Base-by-base conservation (phyloP, 1,140 invertebrate species). In the Plutomurus gul region DNA sequence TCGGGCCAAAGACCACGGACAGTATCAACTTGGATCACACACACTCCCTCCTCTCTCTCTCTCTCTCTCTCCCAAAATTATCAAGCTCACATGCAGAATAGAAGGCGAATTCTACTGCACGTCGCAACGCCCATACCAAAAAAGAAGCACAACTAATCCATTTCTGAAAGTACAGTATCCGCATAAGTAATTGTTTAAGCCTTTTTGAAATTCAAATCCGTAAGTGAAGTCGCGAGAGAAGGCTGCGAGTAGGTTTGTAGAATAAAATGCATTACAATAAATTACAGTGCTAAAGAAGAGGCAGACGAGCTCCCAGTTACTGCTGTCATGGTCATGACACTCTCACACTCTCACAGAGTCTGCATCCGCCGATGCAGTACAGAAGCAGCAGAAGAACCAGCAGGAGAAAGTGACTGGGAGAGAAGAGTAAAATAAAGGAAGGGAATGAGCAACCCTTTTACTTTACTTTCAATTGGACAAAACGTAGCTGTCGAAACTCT, bases 401-500 rank as follows among this genome's bases (percentile, higher is more conserved):
- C n/a, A n/a, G n/a, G n/a, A n/a, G n/a, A n/a, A n/a, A n/a, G n/a
- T n/a, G n/a, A n/a, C n/a, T n/a, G n/a, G n/a, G n/a, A n/a, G n/a
- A n/a, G n/a, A n/a, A n/a, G n/a, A n/a, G n/a, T n/a, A n/a, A n/a
- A n/a, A n/a, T n/a, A n/a, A n/a, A n/a, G n/a, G n/a, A n/a, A n/a
- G n/a, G n/a, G 56, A 25, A 65, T 65, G 56, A 65, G 25, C 25
- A 65, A 30, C 30, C 56, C 27, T 65, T 65, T 65, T 65, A 65
- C 36, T 65, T 65, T 65, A 65, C 25, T 65, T 65, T 65, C 56
- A 65, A 65, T 65, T 65, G n/a, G 56, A 65, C 56, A 65, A 65
- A 65, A 65, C 56, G 30, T 4, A 4, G 30, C 56, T 33, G 30
- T 33, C 56, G 16, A 65, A 65, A 5, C 56, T 16, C 22, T 65